Evolutionary conservation across 2,113 vertebrate species (phyloP), one percentile per base, ranked within the genome.

Genomic region (Chaetodon trifascialis): DNA sequence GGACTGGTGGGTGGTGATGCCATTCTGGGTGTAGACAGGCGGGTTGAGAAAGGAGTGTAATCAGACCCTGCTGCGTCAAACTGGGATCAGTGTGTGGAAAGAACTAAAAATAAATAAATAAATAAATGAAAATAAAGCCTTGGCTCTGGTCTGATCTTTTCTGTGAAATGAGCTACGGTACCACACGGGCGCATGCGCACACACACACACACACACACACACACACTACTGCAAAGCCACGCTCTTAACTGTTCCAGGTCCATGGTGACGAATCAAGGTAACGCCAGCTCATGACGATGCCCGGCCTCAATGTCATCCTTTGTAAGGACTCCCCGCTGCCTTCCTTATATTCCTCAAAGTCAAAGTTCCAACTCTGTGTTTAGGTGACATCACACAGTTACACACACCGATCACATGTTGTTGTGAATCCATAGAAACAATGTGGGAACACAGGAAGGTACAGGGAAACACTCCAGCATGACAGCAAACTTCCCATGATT

Each of bases 341-440:
- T 36, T 51, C 56, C 54, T 71, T 54, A 83, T 62, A 51, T 65
- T 85, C 86, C 68, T 65, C n/a, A 55, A 23, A 66, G 59, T 44
- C 40, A 47, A 30, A 4, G 14, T 0, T 85, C 70, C 25, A 70
- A 2, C 59, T 69, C 14, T 14, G 36, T 76, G 67, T 85, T 84
- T 72, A 15, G 66, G 42, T 84, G 82, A 36, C 70, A 65, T 91
- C 80, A 58, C 21, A 17, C 46, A 56, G 25, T 73, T 38, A 78
- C 58, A 58, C 58, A 11, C 68, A 56, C 9, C 17, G 2, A 19
- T 77, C 17, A 30, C 30, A 38, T n/a, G 40, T 66, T 88, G 71
- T 84, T 88, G 75, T 84, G 80, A 64, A 66, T 88, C 59, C 82
- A 82, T 73, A 73, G 79, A 86, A 86, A 83, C 76, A 0, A 67